Evolutionary conservation across 2,888 invertebrate genomes (phyloP), one percentile per base, ranked within the genome.

Genomic region (Eupelmus urozonus): DNA sequence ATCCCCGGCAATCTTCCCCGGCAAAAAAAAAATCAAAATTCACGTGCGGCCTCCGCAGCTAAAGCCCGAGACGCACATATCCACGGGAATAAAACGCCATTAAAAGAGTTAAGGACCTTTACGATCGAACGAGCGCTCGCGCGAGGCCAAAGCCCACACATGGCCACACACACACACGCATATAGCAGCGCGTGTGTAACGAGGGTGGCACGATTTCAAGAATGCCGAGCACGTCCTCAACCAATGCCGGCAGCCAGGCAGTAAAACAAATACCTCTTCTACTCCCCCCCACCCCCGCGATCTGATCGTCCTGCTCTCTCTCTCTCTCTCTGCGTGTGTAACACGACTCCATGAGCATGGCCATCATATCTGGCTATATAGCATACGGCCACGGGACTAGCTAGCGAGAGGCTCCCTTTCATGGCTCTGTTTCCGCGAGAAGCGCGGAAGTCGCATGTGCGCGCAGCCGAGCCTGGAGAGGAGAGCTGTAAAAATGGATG

Each of bases 251-350:
- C 87, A 87, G 87, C 86, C 85, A 86, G 86, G 88, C 88, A 89
- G 89, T 89, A 89, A 89, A 89, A 89, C 89, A 89, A 89, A 89
- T 89, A 89, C 89, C 87, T 86, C 87, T 85, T 85, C 81, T 82
- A 83, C 83, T 85, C 59, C 20, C 75, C 13, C 59, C 23, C 57
- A 18, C 29, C 5, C 65, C 16, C 18, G 13, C 49, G 2, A n/a
- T 27, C 62, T 34, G 27, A 45, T 13, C 16, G 34, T 2, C 49
- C 34, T 20, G 5, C n/a, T n/a, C 20, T 20, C 20, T 13, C n/a
- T 20, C 53, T 4, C 40, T 34, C 55, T 34, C n/a, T 45, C 49
- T 40, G 63, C 11, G 60, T 29, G 11, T 20, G 45, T 45, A 45
- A 45, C 16, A 45, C 16, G 16, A 45, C 45, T 45, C 45, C 45